A percentile compares a stretch with the other conserved stretches of the same genome.
These are phyloP conservation scores for Agrilus planipennis DNA, from an alignment of 1,140 invertebrate genomes.

Conservation along the genomic window DNA sequence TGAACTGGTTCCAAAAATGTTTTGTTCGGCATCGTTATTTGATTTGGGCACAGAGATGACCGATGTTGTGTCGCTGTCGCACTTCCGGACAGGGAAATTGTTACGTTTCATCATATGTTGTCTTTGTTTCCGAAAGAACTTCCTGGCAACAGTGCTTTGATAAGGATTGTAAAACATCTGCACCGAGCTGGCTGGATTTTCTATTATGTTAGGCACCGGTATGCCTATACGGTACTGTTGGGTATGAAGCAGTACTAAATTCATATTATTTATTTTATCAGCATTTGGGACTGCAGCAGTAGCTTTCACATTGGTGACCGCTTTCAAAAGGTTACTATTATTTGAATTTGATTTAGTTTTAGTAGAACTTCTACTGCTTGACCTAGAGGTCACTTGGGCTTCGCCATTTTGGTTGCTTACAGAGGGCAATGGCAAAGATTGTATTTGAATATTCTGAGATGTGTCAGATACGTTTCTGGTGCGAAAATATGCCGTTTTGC, in stretches of 20 bases:
- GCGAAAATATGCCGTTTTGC: constrained; percentile 48
- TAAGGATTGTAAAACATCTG: constrained; percentile 87
- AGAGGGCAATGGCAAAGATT: constrained; percentile 28
- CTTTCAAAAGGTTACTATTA: constrained; percentile 42
- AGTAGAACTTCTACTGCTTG: constrained; percentile 45
- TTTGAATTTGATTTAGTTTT: constrained; percentile 40
- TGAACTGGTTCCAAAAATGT: constrained; percentile 50
- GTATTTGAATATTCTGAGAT: constrained; percentile 38
- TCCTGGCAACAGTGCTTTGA: constrained; percentile 82
- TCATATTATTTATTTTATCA: constrained; percentile 42
- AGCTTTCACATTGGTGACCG: constrained; percentile 33
- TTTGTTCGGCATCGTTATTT: constrained; percentile 42
- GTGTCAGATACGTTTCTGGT: constrained; percentile 53
- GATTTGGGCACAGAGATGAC: constrained; percentile 38
- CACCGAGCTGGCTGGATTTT: constrained; percentile 43
- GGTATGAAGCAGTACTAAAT: constrained; percentile 52
- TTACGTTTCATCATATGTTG: constrained; percentile 60
- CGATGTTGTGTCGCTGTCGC: constrained; percentile 43
- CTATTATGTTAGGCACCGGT: constrained; percentile 56
- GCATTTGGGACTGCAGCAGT: constrained; percentile 18
- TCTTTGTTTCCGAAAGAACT: constrained; percentile 82
- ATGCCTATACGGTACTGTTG: constrained; percentile 58
- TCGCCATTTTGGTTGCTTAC: constrained; percentile 14
- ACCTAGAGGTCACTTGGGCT: constrained; percentile 38
- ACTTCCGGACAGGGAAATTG: constrained; percentile 55